Base-by-base conservation (phyloP, 2,797 vertebrate genomes). In the Pangasius djambal region DNA sequence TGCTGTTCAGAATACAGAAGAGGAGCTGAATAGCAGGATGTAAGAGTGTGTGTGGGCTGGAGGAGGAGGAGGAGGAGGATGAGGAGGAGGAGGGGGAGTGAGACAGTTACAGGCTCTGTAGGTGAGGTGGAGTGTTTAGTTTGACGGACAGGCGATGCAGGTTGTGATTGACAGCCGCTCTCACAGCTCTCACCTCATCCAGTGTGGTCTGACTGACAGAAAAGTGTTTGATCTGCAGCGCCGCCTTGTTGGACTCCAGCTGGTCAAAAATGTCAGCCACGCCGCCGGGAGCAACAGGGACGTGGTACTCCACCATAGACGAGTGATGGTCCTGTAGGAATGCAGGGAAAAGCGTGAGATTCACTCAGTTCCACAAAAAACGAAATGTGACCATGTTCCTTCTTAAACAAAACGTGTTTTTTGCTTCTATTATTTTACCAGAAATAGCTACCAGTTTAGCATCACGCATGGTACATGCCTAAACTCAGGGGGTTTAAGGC, bases 161-260 rank as follows among this genome's bases (percentile, higher is more conserved):
- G 37, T 10, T 44, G 16, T 75, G 55, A 87, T 25, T 18, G 74
- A 78, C 86, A 65, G 34, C 34, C 79, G 2, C 15, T 1, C 31
- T 44, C 25, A 28, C 52, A 25, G 22, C 44, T 63, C 97, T 97
- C 95, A 99, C 98, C 98, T 99, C 98, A 94, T 99, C 98, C 93
- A 99, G 93, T 0, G 98, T 99, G 40, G 98, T 99, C 93, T 99
- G 98, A 94, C 97, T 98, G 94, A 99, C 97, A 67, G 98, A 97
- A 94, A 99, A 99, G 95, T 99, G 97, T 92, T 97, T 97, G 96
- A 99, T 98, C 93, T 96, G 96, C 95, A 99, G 96, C 85, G 94
- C 86, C 86, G 94, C 92, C 94, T 98, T 99, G 95, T 96, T 97
- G 91, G 96, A 93, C 95, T 99, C 98, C 89, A 99, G 94, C 91